Base-by-base conservation (phyloP, 2,797 vertebrate genomes). In the Argyrosomus regius region DNA sequence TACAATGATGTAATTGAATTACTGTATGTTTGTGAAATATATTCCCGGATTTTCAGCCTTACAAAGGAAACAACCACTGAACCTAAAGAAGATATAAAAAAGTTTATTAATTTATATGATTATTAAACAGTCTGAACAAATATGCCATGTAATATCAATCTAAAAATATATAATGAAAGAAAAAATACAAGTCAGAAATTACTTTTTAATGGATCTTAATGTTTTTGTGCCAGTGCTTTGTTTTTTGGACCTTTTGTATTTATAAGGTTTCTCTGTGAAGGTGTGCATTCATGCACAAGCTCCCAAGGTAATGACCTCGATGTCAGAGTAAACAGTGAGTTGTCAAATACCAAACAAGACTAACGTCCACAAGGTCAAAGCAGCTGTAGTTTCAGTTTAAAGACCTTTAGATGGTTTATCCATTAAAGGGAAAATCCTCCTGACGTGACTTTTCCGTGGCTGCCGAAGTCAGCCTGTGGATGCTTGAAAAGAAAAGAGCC, bases 301-400 rank as follows among this genome's bases (percentile, higher is more conserved):
- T 48, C 13, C 3, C 22, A 60, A 54, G 88, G 77, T 77, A 80
- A 89, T 82, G 87, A 86, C 88, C 86, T 84, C 24, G 0, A 52
- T 74, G 88, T 90, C 80, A 74, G 18, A 56, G 52, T 61, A 87
- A 89, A 89, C 54, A 84, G n/a, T 16, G 35, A 63, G 14, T 35
- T 59, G 60, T 78, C 66, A 20, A 65, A 85, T 74, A 67, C n/a
- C 76, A 83, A 85, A 78, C 65, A 77, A 45, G 43, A 22, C 16
- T 18, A 20, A 75, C 48, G 43, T 35, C 43, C 1, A 5, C 74
- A 78, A 84, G 86, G 78, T 18, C 69, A 46, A 63, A 69, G 49
- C 52, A 54, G n/a, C 9, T 10, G 4, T 10, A 3, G 56, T 54
- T 53, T 78, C 35, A 62, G 35, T 35, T 39, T 11, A 5, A 57